phyloP scores from a whole-genome alignment of 2,797 vertebrate genomes.

The Lophius americanus region DNA sequence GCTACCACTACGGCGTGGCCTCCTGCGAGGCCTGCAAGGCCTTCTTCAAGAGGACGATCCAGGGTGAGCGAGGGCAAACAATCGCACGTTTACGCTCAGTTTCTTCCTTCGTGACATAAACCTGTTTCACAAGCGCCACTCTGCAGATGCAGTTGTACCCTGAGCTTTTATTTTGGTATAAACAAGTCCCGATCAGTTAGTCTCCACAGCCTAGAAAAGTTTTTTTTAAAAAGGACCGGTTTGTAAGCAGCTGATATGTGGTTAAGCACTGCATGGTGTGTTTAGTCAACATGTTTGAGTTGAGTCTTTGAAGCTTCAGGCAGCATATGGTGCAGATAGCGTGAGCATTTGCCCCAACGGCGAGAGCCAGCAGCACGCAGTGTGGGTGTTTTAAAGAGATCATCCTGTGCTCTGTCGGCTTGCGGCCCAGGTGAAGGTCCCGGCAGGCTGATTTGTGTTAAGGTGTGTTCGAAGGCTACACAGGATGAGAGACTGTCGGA shows the following conservation, averaged over 20 bases:
- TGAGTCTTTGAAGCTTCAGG: constrained; percentile 44
- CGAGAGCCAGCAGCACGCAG: constrained; percentile 10
- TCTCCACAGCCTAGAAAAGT: constrained; percentile 39
- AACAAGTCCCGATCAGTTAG: constrained; percentile 63
- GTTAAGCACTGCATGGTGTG: constrained; percentile 55
- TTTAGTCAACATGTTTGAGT: constrained; percentile 69
- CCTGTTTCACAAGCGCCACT: constrained; percentile 69
- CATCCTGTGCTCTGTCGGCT: constrained; percentile 35
- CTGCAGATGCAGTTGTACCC: constrained; percentile 41
- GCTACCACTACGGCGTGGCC: constrained; percentile 98
- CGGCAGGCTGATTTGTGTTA: constrained; percentile 29
- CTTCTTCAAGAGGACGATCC: constrained; percentile 99
- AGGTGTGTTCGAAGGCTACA: constrained; percentile 57
- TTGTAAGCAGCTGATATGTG: constrained; percentile 73
- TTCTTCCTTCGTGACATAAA: constrained; percentile 54
- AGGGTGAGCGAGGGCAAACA: constrained; percentile 84
- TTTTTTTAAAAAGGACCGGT: constrained; percentile 66
- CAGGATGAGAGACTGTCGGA: constrained; percentile 51
- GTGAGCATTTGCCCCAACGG: background rate
- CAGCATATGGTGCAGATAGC: constrained; percentile 35
- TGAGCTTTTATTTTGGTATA: constrained; percentile 65
- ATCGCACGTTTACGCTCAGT: constrained; percentile 1
- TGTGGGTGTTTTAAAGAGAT: constrained; percentile 51
- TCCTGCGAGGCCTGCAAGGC: constrained; percentile 99
- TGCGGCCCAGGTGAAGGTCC: constrained; percentile 17